Base-by-base conservation (phyloP, 2,797 vertebrate genomes). In the Alfaro cultratus region DNA sequence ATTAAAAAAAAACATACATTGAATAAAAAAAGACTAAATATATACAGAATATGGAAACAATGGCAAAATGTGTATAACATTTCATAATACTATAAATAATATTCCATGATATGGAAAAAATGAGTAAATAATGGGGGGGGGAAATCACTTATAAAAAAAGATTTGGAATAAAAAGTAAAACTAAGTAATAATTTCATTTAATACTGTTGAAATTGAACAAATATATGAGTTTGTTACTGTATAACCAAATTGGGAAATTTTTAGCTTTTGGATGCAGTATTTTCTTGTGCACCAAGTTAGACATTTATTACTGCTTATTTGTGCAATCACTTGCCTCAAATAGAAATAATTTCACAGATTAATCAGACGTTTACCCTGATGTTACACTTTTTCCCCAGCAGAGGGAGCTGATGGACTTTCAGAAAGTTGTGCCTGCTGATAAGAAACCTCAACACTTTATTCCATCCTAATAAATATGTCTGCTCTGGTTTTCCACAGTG, bases 401-500 rank as follows among this genome's bases (percentile, higher is more conserved):
- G 95, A 93, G 91, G 94, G 95, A 74, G 91, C 80, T 85, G 41
- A 0, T 90, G 86, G 57, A 74, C 72, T 76, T 77, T 41, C 9
- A 68, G 82, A 80, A 0, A 26, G 13, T 53, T 46, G 6, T 3
- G 46, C 39, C 26, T 3, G 0, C 26, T 39, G 29, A 45, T 45
- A 0, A 26, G 7, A 80, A 49, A 43, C 12, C 2, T 55, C 18
- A 49, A 68, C 3, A 18, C 15, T 76, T 43, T 4, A 62, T 31
- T 81, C 49, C 73, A 39, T 73, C 29, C 26, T 55, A 41, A 51
- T 84, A 8, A 57, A 36, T 75, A 70, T 18, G 3, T 76, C 7
- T 72, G 1, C 13, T 72, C 77, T 67, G 1, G 70, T 23, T 87
- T 86, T 85, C 26, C 76, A 70, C 92, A 99, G 98, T 99, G 98